Percentiles rank a stretch among this genome's conserved stretches.
phyloP scores from a whole-genome alignment of 2,113 vertebrate species.

The Octodon degus region DNA sequence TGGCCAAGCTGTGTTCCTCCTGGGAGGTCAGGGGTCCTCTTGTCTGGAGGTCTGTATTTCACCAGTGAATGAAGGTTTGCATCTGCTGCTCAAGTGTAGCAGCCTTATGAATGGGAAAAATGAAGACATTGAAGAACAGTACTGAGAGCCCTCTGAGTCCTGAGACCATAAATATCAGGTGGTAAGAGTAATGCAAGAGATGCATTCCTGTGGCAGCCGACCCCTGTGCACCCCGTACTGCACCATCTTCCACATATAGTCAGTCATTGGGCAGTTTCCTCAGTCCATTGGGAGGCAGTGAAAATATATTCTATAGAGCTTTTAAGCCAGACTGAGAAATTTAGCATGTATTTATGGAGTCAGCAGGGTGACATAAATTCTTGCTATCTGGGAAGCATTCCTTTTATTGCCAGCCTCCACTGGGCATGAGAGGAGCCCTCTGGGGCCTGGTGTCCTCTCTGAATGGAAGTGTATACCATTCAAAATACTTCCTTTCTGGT shows the following conservation, averaged over 20 bases:
- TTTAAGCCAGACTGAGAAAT: not conserved
- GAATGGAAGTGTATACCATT: not conserved
- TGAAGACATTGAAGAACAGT: not conserved
- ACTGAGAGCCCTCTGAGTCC: not conserved
- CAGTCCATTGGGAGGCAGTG: not conserved
- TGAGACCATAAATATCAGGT: not conserved
- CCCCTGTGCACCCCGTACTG: accelerated
- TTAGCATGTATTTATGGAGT: not conserved
- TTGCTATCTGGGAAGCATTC: not conserved
- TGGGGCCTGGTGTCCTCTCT: not conserved
- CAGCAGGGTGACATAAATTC: not conserved
- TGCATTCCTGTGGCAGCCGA: not conserved
- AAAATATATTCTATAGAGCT: not conserved
- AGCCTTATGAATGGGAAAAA: too few species aligned
- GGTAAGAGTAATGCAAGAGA: not conserved
- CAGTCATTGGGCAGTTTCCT: too few species aligned
- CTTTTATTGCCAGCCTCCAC: not conserved
- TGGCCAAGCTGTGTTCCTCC: not conserved
- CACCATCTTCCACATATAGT: not conserved
- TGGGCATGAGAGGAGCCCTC: not conserved
- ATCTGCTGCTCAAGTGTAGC: not conserved
- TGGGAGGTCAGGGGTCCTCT: not conserved
- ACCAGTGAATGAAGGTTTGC: not conserved
- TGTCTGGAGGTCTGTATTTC: not conserved
- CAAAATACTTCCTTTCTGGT: not conserved